A percentile compares a stretch with the other conserved stretches of the same genome.
Conservation (phyloP, 2,888 invertebrate genomes). For the Merodon equestris region DNA sequence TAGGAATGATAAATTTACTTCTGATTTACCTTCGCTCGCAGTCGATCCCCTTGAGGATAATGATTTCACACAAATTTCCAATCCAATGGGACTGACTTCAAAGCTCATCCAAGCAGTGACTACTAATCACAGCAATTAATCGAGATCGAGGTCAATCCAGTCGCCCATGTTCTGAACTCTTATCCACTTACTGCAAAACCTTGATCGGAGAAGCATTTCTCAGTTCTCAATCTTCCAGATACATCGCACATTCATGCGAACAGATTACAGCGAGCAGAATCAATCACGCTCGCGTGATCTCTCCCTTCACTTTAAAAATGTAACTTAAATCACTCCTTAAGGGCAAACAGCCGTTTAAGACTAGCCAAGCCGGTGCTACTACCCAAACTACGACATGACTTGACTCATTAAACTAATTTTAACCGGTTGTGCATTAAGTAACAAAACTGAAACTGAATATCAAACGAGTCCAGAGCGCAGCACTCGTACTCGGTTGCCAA, state of each 20-base stretch:
- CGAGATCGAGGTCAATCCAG: conserved; percentile 51
- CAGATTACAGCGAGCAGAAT: conserved; percentile 14
- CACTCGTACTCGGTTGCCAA: conserved; percentile 35
- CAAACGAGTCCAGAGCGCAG: conserved; percentile 12
- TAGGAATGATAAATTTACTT: too few relatives aligned
- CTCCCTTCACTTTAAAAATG: conserved; percentile 57
- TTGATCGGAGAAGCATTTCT: conserved; percentile 32
- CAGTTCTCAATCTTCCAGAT: too few relatives aligned
- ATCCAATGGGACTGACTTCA: too few relatives aligned
- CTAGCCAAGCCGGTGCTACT: neutral
- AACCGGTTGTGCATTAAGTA: conserved; percentile 44
- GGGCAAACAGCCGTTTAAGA: conserved; percentile 51
- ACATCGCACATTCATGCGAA: too few relatives aligned
- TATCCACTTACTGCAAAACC: conserved; percentile 42
- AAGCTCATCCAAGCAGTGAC: conserved; percentile 1
- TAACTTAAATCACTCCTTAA: conserved; percentile 56
- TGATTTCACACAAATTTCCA: too few relatives aligned
- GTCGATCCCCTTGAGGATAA: too few relatives aligned
- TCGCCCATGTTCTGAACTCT: conserved; percentile 29
- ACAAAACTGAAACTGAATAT: conserved; percentile 12
- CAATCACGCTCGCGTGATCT: conserved; percentile 48
- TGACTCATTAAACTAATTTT: conserved; percentile 60
- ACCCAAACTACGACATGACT: conserved; percentile 41
- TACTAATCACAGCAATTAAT: conserved; percentile 59
- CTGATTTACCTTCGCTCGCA: too few relatives aligned